Base-by-base conservation (phyloP, 2,888 invertebrate species). In the Netelia inedita region DNA sequence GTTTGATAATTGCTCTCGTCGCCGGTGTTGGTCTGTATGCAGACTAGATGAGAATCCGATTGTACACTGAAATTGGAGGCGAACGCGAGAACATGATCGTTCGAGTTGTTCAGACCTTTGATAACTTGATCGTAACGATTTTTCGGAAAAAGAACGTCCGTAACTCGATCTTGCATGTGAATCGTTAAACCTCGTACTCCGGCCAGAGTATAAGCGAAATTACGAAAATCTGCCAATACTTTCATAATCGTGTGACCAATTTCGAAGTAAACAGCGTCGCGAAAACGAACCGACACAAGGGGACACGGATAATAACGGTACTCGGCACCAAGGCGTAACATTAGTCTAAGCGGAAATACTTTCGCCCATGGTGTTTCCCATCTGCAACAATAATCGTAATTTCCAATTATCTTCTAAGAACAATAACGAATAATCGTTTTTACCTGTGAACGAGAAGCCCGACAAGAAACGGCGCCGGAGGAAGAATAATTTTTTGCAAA, bases 231-330 rank as follows among this genome's bases (percentile, higher is more conserved):
- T 10, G 97, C 97, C 87, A 98, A 94, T 76, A 98, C 95, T 94
- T 97, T 98, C 94, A 98, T 97, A 83, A 98, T 97, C 10, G 98
- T 98, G 92, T 98, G 97, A 0, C 98, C 97, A 82, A 98, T 97
- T 94, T 98, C 98, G 43, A 96, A 96, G 92, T 96, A 98, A 5
- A 98, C 96, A 0, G 98, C 96, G 88, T 97, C 96, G 14, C 98
- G 94, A 90, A 96, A 95, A 28, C 97, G 95, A 19, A 97, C 96
- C 19, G 97, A 97, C 71, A 98, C 96, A 85, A 98, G 94, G 0
- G 98, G 97, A 91, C 97, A 97, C 0, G 98, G 98, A 94, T 98
- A 98, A 91, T 97, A 98, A 85, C 97, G 95, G 94, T 96, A 97
- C 92, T 98, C 97, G 2, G 97, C 97, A 1, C 98, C 98, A 46